phyloP scores from a whole-genome alignment of 2,797 vertebrate species.

The Vultur gryphus region DNA sequence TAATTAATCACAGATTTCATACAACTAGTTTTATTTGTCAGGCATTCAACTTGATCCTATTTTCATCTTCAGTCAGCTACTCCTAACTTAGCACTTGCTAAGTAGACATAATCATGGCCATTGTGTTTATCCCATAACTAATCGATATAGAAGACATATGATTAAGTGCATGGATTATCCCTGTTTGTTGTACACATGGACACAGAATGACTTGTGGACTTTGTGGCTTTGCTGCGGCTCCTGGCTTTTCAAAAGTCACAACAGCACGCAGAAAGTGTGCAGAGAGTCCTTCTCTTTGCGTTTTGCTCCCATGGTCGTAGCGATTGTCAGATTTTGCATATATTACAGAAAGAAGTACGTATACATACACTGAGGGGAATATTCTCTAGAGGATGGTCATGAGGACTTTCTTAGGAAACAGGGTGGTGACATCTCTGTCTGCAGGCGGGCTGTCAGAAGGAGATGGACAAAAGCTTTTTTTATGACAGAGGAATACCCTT shows the following conservation, averaged over 20 bases:
- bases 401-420: neutral
- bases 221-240: fast-evolving
- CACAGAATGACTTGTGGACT: neutral
- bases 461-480: neutral
- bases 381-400: neutral
- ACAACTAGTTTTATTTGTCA: neutral
- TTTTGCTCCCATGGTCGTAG: neutral
- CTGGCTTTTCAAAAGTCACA: neutral
- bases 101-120: neutral
- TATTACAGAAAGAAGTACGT: neutral
- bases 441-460: neutral
- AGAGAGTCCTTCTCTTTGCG: neutral
- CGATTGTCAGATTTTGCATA: neutral
- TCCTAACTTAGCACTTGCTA: neutral
- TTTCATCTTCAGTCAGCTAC: neutral
- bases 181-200: neutral
- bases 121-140: neutral
- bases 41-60: neutral
- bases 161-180: neutral
- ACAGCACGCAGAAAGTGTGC: fast-evolving
- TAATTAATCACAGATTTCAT: neutral
- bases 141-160: neutral
- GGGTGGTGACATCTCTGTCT: neutral
- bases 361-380: neutral
- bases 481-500: neutral